Evolutionary conservation across 2,888 invertebrate species (phyloP).

Genomic region (Schizotus pectinicornis): DNA sequence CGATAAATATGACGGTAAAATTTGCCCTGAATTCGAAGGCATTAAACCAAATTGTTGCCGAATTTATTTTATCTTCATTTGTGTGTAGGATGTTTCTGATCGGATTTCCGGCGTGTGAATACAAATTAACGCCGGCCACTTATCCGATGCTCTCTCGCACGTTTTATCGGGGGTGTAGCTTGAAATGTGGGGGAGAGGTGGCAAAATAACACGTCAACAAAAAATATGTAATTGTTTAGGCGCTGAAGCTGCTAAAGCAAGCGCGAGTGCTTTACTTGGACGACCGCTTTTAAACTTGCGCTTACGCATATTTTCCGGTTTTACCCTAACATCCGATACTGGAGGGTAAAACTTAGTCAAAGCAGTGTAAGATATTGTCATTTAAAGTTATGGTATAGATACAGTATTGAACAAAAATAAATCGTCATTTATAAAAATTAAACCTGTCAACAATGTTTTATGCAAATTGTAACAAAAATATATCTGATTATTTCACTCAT

Average conservation of each 20-base stretch:
- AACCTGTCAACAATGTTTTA: no score
- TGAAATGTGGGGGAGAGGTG: not conserved
- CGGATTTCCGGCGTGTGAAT: constrained; percentile 31
- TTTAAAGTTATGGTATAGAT: no score
- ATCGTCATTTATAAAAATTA: no score
- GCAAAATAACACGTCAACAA: not conserved
- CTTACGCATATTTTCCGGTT: no score
- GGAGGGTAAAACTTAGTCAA: no score
- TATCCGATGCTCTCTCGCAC: constrained; percentile 18
- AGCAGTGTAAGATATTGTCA: no score
- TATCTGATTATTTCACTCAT: no score
- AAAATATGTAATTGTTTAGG: not conserved
- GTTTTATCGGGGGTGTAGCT: constrained; percentile 4
- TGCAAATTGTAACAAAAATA: no score
- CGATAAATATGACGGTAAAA: not conserved
- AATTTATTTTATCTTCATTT: constrained; percentile 27
- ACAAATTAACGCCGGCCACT: constrained; percentile 25
- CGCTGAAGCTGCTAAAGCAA: no score
- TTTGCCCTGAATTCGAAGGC: constrained; percentile 4
- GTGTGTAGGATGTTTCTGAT: constrained; percentile 25
- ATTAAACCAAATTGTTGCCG: constrained; percentile 14
- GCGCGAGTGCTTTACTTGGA: not conserved
- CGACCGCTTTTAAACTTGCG: no score
- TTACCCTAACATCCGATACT: no score
- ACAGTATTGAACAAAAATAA: no score